Percentiles rank a stretch among this genome's conserved stretches.
Conservation (phyloP, 92 coral and sea anemone species). For the Phymanthus crucifer region DNA sequence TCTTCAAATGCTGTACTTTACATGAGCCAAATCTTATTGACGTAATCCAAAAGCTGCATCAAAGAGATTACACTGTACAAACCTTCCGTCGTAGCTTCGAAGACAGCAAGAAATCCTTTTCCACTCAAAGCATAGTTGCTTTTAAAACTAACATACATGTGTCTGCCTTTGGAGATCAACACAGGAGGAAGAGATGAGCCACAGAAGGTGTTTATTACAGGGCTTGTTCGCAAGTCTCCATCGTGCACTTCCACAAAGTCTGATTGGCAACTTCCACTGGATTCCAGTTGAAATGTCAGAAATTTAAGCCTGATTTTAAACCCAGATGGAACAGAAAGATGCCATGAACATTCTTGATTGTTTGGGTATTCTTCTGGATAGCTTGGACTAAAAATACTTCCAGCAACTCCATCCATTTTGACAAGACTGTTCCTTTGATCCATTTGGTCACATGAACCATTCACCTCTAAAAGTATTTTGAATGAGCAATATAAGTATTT, state of each 20-base stretch:
- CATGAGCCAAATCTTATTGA: too few species aligned
- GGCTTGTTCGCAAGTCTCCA: slow-evolving; percentile 4
- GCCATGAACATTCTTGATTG: slow-evolving; percentile 34
- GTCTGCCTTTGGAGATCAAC: neutral
- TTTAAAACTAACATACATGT: slow-evolving; percentile 36
- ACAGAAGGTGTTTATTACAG: slow-evolving; percentile 22
- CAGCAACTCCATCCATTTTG: slow-evolving; percentile 16
- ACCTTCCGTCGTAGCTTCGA: slow-evolving; percentile 39
- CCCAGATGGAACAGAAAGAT: slow-evolving; percentile 35
- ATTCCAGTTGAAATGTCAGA: slow-evolving; percentile 25
- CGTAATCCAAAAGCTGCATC: too few species aligned
- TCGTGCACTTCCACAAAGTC: slow-evolving; percentile 36
- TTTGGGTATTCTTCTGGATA: slow-evolving; percentile 42
- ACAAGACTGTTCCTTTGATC: neutral
- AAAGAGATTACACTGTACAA: neutral
- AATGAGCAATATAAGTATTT: neutral
- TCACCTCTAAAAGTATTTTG: neutral
- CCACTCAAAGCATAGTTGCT: slow-evolving; percentile 30
- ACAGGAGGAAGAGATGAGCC: slow-evolving; percentile 19
- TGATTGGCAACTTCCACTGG: slow-evolving; percentile 19
- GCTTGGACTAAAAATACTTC: slow-evolving; percentile 35
- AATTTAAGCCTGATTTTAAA: slow-evolving; percentile 20
- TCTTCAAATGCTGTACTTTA: too few species aligned
- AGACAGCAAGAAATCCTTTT: slow-evolving; percentile 43
- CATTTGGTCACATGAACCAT: slow-evolving; percentile 36